Evolutionary conservation across 2,888 invertebrate genomes (phyloP), one percentile per base, ranked within the genome.

Genomic region (Heteromurus nitidus): DNA sequence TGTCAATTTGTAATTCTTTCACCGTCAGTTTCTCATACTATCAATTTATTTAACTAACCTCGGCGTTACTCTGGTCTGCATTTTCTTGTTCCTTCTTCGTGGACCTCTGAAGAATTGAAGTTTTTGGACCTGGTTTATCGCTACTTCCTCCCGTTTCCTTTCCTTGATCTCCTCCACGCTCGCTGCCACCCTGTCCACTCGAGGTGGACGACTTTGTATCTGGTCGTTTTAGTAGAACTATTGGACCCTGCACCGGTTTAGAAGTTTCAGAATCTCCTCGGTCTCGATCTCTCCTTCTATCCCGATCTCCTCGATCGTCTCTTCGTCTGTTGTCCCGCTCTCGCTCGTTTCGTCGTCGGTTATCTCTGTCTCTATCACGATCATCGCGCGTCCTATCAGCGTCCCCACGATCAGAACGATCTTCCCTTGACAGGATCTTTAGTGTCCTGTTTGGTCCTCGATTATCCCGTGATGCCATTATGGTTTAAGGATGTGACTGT

Each of bases 211-310:
- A 1, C 28, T 72, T 79, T 1, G 68, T 31, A 16, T 82, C 83
- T 3, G 85, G 85, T 26, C 85, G 28, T 62, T 84, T 85, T 28
- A 85, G 47, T 3, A 85, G 65, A 26, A 84, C 80, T 13, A 84
- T 81, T 13, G 83, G 80, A 18, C 83, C 80, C 62, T 64, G 77
- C 9, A 77, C 65, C n/a, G 82, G 82, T 55, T 74, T 76, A 5
- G 36, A 22, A 7, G 24, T 18, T 9, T 69, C 74, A 24, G 55
- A 55, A 5, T 55, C 55, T 22, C 55, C 13, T 1, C 65, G 50
- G 0, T 73, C 67, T 13, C 62, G 62, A 1, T 73, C 76, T n/a
- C 77, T 36, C 2, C 74, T 30, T 36, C 74, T 64, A 13, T 79
- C 85, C 5, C 81, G 69, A 55, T 84, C 79, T 3, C 82, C 72